Evolutionary conservation across 2,888 invertebrate species (phyloP).

Genomic region (Syrista parreyssii): DNA sequence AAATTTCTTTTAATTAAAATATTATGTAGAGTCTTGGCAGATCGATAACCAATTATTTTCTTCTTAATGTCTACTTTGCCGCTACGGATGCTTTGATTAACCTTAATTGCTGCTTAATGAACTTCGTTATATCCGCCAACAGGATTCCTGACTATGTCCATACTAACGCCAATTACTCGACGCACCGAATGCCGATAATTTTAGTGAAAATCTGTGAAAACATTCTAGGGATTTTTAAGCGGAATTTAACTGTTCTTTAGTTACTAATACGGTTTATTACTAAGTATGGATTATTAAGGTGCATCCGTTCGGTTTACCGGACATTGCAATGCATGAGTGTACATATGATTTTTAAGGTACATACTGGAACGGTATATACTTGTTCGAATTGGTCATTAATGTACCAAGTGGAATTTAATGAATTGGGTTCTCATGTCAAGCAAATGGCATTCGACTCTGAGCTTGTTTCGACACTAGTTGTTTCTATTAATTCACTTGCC

Average conservation of each 20-base stretch:
- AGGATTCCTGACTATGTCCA: conserved; percentile 27
- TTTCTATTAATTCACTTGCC: neutral
- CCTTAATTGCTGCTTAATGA: conserved; percentile 44
- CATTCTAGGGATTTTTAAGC: conserved; percentile 20
- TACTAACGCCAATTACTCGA: conserved; percentile 24
- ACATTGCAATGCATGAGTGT: neutral
- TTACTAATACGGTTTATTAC: neutral
- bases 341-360: neutral
- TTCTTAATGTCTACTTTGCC: neutral
- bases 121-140: conserved; percentile 27
- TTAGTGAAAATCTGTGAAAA: conserved; percentile 21
- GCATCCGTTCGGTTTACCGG: neutral
- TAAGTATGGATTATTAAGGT: neutral
- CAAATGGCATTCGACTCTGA: conserved; percentile 10
- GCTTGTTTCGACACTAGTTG: conserved; percentile 1
- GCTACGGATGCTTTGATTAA: conserved; percentile 39
- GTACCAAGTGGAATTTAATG: conserved; percentile 14
- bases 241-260: conserved; percentile 6
- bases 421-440: conserved; percentile 22
- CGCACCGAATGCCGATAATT: conserved; percentile 33
- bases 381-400: conserved; percentile 14
- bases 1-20: neutral
- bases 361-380: neutral
- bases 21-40: neutral
- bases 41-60: neutral